Evolutionary conservation across 1,140 invertebrate genomes (phyloP), one percentile per base, ranked within the genome.

Genomic region (Aphaenogaster ashmeadi): DNA sequence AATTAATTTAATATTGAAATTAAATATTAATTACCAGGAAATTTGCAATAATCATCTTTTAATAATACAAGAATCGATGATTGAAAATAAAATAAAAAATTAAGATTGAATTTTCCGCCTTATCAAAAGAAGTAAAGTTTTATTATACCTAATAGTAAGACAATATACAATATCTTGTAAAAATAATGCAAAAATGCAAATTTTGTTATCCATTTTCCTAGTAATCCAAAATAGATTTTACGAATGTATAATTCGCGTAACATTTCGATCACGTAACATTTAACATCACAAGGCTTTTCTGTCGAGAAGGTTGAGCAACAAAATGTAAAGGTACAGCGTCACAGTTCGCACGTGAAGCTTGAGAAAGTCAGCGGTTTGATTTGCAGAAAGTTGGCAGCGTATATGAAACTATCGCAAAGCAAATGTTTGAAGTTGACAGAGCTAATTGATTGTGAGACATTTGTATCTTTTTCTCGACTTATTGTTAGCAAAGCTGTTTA

Each of bases 401-500:
- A 21, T 80, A 81, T 60, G 36, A 27, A 72, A 15, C 74, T 83
- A 74, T 83, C 52, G 27, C 80, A 11, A 33, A 11, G 52, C 52
- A 83, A 83, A 74, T 83, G 52, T 74, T 83, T 74, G 13, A 5
- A 80, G 64, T 41, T 80, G 66, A 83, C 80, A 13, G 21, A 81
- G 47, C 36, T 81, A 80, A 67, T 47, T 52, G 27, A 27, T 27
- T 27, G 27, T 27, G 80, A 83, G 50, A 74, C 52, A 81, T 74
- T 83, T n/a, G 18, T 52, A 52, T 36, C 67, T 54, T 72, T 72
- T 58, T 60, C 52, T 13, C 41, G 18, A 58, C 54, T 58, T 27
- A 27, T 27, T 27, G 27, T 27, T 83, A 60, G 38, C 38, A 47
- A 74, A 83, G 13, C 52, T 83, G 38, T 72, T 72, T 72, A 50